Percentiles rank a stretch among this genome's conserved stretches.
Conservation (phyloP, 1,140 invertebrate genomes). For the Sarcophaga peregrina region DNA sequence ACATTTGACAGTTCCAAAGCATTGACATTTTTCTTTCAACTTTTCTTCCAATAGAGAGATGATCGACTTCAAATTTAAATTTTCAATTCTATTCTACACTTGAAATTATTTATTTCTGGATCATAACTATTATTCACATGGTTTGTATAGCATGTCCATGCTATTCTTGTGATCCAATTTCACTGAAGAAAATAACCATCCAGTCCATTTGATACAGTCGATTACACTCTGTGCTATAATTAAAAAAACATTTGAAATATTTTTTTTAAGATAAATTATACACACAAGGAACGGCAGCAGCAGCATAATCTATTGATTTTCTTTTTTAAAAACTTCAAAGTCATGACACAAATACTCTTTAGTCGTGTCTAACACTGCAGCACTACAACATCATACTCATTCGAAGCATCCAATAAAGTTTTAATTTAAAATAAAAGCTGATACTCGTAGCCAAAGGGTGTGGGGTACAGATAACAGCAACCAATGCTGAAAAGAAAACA, state of each 20-base stretch:
- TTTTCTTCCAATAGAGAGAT: no score
- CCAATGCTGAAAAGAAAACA: neutral
- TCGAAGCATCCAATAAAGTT: no score
- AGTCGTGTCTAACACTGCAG: neutral
- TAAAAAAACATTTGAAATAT: neutral
- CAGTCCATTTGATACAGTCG: neutral
- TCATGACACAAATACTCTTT: neutral
- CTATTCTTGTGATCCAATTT: neutral
- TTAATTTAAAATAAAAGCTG: neutral
- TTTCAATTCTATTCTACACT: no score
- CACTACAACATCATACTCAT: no score
- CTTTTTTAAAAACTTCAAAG: slow-evolving; percentile 5
- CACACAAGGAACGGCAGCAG: neutral
- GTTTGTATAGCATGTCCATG: neutral
- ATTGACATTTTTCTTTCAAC: no score
- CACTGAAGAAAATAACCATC: slow-evolving; percentile 2
- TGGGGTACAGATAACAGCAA: neutral
- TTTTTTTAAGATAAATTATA: neutral
- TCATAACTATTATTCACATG: no score
- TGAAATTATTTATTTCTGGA: no score
- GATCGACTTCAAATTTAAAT: no score
- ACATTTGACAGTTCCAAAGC: no score
- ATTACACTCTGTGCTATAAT: neutral
- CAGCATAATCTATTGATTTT: neutral
- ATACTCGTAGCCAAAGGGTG: neutral